Evolutionary conservation across 2,888 invertebrate genomes (phyloP).

Genomic region (Calephelis perditalis): DNA sequence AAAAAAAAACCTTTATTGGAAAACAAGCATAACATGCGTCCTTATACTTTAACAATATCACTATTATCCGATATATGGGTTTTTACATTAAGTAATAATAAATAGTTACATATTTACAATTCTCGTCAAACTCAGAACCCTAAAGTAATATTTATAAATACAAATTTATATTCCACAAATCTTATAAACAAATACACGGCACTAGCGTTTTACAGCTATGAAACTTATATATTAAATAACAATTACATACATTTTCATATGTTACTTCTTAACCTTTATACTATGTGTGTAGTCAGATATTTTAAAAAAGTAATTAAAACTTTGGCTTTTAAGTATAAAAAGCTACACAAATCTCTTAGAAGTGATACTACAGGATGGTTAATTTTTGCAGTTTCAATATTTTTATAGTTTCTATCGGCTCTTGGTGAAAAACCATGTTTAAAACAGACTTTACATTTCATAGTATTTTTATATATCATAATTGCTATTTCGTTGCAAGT

Average conservation of each 20-base stretch:
- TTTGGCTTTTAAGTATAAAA: neutral
- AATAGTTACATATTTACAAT: constrained; percentile 22
- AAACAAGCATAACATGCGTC: constrained; percentile 53
- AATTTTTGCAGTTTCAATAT: too few relatives aligned
- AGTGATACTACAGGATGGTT: too few relatives aligned
- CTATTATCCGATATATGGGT: constrained; percentile 65
- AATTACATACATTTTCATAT: constrained; percentile 2
- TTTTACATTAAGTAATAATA: constrained; percentile 33
- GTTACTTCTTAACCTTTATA: too few relatives aligned
- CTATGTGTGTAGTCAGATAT: too few relatives aligned
- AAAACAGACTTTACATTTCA: too few relatives aligned
- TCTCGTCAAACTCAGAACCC: constrained; percentile 6
- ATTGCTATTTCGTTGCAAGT: too few relatives aligned
- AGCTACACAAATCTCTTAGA: too few relatives aligned
- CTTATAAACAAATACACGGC: constrained; percentile 1
- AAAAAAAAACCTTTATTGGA: constrained; percentile 48
- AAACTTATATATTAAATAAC: constrained; percentile 5
- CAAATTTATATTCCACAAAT: neutral
- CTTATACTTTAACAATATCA: constrained; percentile 58
- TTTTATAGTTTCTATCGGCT: too few relatives aligned
- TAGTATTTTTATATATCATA: too few relatives aligned
- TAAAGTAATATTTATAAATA: constrained; percentile 6
- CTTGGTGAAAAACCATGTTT: too few relatives aligned
- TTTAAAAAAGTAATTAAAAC: neutral
- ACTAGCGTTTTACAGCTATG: neutral